Percentiles rank a stretch among this genome's conserved stretches.
Conservation (phyloP, 2,888 invertebrate genomes). For the Aelia acuminata region DNA sequence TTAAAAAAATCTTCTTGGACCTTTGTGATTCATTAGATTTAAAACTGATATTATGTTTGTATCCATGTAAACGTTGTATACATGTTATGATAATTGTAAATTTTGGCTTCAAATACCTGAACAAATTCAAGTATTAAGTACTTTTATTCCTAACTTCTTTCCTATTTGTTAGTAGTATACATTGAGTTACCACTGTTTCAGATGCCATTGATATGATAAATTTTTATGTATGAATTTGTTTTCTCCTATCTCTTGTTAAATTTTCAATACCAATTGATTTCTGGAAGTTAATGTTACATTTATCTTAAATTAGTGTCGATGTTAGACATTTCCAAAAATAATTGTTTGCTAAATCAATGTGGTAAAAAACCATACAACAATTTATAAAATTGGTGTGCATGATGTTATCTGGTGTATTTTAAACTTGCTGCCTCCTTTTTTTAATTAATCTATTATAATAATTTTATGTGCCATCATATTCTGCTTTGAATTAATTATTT, state of each 20-base stretch:
- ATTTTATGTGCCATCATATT: not conserved
- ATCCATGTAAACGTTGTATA: no score
- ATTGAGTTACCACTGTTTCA: not conserved
- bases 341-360: no score
- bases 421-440: not conserved
- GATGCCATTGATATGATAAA: not conserved
- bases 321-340: no score
- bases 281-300: not conserved
- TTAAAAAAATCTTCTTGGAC: not conserved
- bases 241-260: not conserved
- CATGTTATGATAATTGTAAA: not conserved
- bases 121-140: not conserved
- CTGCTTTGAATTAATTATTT: not conserved
- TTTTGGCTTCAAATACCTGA: not conserved
- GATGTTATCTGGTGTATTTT: not conserved
- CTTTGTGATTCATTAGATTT: not conserved
- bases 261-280: not conserved
- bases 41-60: not conserved
- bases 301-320: not conserved
- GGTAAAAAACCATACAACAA: no score
- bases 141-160: not conserved
- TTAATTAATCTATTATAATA: not conserved
- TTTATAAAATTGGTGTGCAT: no score
- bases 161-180: not conserved
- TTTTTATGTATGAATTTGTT: not conserved